Base-by-base conservation (phyloP, 2,888 invertebrate species). In the Chloroclystis v-ata region DNA sequence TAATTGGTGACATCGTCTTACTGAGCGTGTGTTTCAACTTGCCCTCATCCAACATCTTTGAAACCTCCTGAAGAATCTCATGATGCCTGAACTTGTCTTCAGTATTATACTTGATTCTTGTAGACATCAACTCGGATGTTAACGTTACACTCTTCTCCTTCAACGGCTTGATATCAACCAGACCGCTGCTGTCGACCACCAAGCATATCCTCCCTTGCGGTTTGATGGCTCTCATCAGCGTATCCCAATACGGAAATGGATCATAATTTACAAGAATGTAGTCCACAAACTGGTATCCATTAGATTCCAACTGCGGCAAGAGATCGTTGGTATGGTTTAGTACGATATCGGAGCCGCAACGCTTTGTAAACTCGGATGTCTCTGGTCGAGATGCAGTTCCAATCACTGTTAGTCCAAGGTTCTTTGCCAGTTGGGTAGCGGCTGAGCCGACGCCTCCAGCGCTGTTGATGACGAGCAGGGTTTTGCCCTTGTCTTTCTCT, bases 371-470 rank as follows among this genome's bases (percentile, higher is more conserved):
- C 0, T 32, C 32, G 6, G n/a, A 14, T 16, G 78, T 75, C 65
- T 82, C 84, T 2, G 68, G 62, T 0, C 84, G 65, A 2, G 86
- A 82, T 4, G 79, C 84, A 1, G 86, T 86, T 8, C 85, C 86
- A 29, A 86, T 82, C 0, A 86, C 83, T 48, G 65, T 76, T 0
- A 86, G 63, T 0, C 82, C 84, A 10, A 78, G 57, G 48, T 77
- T 70, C 49, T 75, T 80, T 0, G 74, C 82, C 6, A 85, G 49
- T 50, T 86, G 86, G 10, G 79, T 71, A 5, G 84, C 84, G 1
- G 84, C 62, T 4, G 83, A 76, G 0, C 86, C 86, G 0, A 84
- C 85, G 13, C 86, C 86, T 0, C 85, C 86, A 1, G 76, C 80
- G 53, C 86, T 85, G 47, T 85, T 86, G 30, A 86, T 78, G 16